A percentile compares a stretch with the other conserved stretches of the same genome.
These are phyloP conservation scores for Ceuthmochares aereus DNA, from an alignment of 2,113 vertebrate genomes.

Conservation along the genomic window DNA sequence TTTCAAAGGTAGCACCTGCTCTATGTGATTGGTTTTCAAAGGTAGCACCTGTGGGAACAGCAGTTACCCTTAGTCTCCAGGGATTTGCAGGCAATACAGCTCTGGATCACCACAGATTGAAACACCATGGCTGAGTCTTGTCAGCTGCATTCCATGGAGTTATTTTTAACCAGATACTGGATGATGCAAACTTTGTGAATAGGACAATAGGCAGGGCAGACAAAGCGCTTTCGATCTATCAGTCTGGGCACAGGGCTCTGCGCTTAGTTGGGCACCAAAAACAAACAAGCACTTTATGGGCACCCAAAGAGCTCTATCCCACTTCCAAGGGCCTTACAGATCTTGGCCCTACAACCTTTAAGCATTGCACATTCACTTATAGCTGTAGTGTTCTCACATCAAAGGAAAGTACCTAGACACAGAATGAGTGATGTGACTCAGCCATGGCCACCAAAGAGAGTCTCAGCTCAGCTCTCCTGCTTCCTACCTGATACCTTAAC, in stretches of 20 bases:
- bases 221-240: background rate
- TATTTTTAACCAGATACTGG: background rate
- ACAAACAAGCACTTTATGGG: background rate
- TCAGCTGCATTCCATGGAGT: background rate
- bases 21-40: background rate
- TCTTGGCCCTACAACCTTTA: background rate
- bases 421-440: background rate
- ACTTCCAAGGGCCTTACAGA: background rate
- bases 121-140: background rate
- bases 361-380: background rate
- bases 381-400: fast-evolving
- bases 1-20: background rate
- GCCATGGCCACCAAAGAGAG: background rate
- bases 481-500: background rate
- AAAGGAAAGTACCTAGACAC: background rate
- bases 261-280: background rate
- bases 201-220: background rate
- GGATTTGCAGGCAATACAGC: background rate
- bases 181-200: background rate
- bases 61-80: background rate
- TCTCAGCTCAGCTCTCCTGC: background rate
- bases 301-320: background rate
- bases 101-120: background rate
- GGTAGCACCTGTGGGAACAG: background rate
- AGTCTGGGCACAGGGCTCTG: background rate